Evolutionary conservation across 2,888 invertebrate genomes (phyloP), one percentile per base, ranked within the genome.

Genomic region (Trissolcus brochymenae): DNA sequence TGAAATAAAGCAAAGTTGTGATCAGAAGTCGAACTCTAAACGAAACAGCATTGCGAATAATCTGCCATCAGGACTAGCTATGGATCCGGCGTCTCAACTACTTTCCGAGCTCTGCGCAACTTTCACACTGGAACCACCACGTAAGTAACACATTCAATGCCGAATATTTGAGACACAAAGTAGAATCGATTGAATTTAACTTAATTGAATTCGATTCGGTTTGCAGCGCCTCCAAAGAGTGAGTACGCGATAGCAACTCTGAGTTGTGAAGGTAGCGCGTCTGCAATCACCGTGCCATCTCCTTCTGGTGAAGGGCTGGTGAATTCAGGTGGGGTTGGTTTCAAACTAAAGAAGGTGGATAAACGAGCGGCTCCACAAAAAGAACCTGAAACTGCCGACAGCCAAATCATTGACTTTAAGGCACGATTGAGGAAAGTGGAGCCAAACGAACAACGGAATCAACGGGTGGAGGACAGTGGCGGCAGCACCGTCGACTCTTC

Each of bases 91-190:
- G 11, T 92, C 94, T 60, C 93, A 96, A 84, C 90, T 96, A 79
- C 94, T 96, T 9, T 94, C 94, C 13, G 96, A 96, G 89, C 91
- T 96, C 64, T 95, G 95, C 59, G 96, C 96, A 88, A 95, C 94
- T 84, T 92, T 96, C 84, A 94, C 94, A 88, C 90, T 95, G 84
- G 93, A 93, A 79, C 72, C 76, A 57, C 72, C 76, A 57, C 72
- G 72, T 72, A 71, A 66, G 68, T 51, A 46, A 29, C 16, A 16
- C 19, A n/a, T n/a, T n/a, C n/a, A n/a, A n/a, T 55, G 21, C 17
- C 13, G 35, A 17, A 57, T 43, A 55, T 49, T 13, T 14, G 16
- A 41, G 11, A 41, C 2, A 1, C 16, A 46, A n/a, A 46, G 4
- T 6, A 4, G 6, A 46, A 6, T 46, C 9, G n/a, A 14, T 6